phyloP scores from a whole-genome alignment of 1,140 invertebrate genomes.

The Kradibia gibbosae region DNA sequence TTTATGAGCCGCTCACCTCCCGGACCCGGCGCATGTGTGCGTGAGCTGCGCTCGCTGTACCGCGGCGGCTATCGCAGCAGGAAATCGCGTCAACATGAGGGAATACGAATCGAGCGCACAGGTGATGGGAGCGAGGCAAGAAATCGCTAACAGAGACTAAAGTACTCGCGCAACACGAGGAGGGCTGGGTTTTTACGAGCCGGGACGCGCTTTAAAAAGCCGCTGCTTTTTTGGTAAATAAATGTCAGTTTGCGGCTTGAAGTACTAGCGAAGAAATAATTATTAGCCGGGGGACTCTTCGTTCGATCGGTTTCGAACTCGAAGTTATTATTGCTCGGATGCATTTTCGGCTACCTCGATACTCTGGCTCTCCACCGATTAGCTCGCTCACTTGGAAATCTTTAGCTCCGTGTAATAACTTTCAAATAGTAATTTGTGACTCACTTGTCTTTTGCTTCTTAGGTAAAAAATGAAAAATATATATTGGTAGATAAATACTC shows the following conservation, averaged over 20 bases:
- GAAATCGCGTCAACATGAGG: slow-evolving; percentile 37
- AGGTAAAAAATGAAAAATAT: no score
- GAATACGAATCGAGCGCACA: slow-evolving; percentile 18
- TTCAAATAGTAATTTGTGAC: no score
- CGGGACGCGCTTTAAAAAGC: not conserved
- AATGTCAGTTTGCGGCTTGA: not conserved
- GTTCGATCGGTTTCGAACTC: no score
- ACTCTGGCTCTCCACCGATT: no score
- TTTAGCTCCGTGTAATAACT: no score
- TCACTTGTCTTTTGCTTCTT: no score
- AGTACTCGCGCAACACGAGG: not conserved
- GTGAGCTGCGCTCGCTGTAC: not conserved
- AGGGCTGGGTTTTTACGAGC: not conserved
- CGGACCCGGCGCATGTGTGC: not conserved
- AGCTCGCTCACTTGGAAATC: no score
- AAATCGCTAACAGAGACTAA: slow-evolving; percentile 15
- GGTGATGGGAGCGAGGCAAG: not conserved
- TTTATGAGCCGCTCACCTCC: slow-evolving; percentile 12
- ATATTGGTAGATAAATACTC: no score
- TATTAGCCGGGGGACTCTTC: not conserved
- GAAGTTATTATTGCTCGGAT: no score
- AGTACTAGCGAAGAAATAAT: not conserved
- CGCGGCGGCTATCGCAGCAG: slow-evolving; percentile 37
- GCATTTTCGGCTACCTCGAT: no score
- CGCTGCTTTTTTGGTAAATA: not conserved